phyloP scores from a whole-genome alignment of 2,888 invertebrate genomes.

The Endotricha flammealis region DNA sequence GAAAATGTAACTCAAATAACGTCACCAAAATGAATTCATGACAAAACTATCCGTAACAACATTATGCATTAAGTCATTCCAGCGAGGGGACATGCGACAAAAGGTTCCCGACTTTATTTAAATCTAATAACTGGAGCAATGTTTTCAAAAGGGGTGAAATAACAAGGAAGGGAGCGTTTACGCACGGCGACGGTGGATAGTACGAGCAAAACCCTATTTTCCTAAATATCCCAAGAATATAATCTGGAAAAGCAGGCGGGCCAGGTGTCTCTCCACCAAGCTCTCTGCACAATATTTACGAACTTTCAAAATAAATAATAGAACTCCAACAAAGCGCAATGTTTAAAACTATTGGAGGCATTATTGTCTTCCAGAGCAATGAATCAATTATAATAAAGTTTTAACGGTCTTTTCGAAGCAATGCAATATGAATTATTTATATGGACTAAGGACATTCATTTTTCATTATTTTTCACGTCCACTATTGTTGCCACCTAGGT shows the following conservation, averaged over 20 bases:
- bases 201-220: conserved; percentile 43
- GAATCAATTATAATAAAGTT: conserved; percentile 7
- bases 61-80: conserved; percentile 23
- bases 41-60: conserved; percentile 27
- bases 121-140: conserved; percentile 41
- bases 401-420: conserved; percentile 1
- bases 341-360: conserved; percentile 27
- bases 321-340: conserved; percentile 25
- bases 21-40: too few species aligned
- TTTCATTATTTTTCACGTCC: too few species aligned
- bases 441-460: too few species aligned
- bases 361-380: conserved; percentile 14
- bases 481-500: too few species aligned
- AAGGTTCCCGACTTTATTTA: conserved; percentile 40
- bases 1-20: too few species aligned
- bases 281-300: conserved; percentile 28
- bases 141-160: conserved; percentile 37
- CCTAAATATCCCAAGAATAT: conserved; percentile 73
- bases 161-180: conserved; percentile 19
- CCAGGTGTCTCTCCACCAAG: conserved; percentile 32
- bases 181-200: conserved; percentile 21
- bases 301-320: conserved; percentile 39
- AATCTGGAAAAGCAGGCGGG: conserved; percentile 47
- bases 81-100: conserved; percentile 29
- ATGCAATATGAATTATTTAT: conserved; percentile 6